Evolutionary conservation across 2,113 vertebrate genomes (phyloP).

Genomic region (Oceanites oceanicus): DNA sequence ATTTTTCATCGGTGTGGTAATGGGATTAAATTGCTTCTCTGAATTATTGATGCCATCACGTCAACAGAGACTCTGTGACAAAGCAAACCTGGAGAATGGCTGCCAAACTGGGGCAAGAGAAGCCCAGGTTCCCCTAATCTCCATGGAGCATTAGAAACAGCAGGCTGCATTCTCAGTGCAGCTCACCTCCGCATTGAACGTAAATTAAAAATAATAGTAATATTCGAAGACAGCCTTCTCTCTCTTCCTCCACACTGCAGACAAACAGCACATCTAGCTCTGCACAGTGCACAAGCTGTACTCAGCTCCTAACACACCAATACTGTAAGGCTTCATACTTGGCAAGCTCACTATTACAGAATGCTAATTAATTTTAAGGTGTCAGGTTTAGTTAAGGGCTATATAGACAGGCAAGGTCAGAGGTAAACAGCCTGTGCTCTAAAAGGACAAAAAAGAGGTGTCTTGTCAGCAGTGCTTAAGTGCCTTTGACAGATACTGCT

Average conservation of each 20-base stretch:
- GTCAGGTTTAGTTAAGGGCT: slow-evolving; percentile 9
- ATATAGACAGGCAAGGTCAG: background rate
- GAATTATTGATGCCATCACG: slow-evolving; percentile 39
- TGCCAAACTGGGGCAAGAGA: background rate
- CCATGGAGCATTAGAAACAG: background rate
- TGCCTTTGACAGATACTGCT: background rate
- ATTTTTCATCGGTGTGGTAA: background rate
- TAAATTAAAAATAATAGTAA: background rate
- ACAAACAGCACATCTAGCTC: background rate
- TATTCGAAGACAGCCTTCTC: background rate
- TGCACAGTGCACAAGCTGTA: background rate
- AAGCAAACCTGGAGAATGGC: background rate
- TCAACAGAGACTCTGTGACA: slow-evolving; percentile 29
- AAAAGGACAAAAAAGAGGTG: background rate
- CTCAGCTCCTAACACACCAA: background rate
- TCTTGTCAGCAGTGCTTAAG: background rate
- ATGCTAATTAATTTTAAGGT: slow-evolving; percentile 35
- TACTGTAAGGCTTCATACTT: background rate
- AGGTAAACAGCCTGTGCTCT: background rate
- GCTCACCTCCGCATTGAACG: background rate
- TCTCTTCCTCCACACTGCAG: slow-evolving; percentile 30
- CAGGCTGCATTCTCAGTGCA: background rate
- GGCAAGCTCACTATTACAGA: slow-evolving; percentile 27
- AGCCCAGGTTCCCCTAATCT: background rate
- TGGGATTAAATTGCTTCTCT: background rate